Evolutionary conservation across 2,797 vertebrate species (phyloP), one percentile per base, ranked within the genome.

Genomic region (Liparis tanakae): DNA sequence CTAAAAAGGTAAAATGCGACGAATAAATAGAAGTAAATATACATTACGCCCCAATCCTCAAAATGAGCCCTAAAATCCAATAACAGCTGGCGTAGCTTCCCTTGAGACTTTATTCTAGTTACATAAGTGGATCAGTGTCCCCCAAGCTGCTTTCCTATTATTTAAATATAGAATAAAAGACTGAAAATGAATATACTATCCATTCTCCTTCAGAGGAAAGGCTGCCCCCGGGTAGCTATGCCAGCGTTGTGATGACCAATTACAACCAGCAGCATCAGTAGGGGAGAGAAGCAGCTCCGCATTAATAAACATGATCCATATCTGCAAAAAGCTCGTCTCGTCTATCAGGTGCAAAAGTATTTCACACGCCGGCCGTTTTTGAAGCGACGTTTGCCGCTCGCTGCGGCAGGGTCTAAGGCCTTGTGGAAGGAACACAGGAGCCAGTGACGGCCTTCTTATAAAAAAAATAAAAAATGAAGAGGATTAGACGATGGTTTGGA

Each of bases 1-100:
- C 74, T 88, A 81, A 88, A 83, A 84, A 91, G 75, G 69, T 86
- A 71, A 81, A 80, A 76, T 56, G 83, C 74, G 87, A 84, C 79
- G 86, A 93, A 95, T 95, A 94, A 95, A 95, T 94, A 94, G 84
- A 92, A 90, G 86, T 78, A 89, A 86, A 91, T 87, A 70, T 85
- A 90, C 81, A 88, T 67, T 60, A 64, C 43, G 74, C 67, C 72
- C 69, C 72, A 69, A 75, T 74, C 66, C 55, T 76, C 76, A 70
- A 78, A 83, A 71, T 79, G 74, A 86, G 83, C 79, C 89, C 84
- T 83, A 71, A 87, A 88, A 75, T 82, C 67, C 74, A 72, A 67
- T 60, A 71, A 74, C 53, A 79, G 37, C 75, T 79, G 51, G 57
- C 62, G 72, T 72, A 82, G 59, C 41, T 70, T 85, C 78, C 64